Conservation (phyloP, 2,113 vertebrate species). For the Scortum barcoo region DNA sequence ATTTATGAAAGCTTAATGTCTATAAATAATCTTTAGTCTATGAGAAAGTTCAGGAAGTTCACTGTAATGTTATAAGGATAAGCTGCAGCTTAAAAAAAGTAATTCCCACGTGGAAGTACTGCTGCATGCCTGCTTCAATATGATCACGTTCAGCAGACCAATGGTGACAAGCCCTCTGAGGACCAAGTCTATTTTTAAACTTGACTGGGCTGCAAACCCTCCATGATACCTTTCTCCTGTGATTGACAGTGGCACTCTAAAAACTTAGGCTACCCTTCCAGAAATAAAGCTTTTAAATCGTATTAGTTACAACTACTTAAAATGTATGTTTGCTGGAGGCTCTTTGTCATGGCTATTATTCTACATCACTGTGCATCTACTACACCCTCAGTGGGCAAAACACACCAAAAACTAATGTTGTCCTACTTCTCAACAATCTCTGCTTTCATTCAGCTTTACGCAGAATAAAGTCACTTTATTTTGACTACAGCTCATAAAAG, state of each 20-base stretch:
- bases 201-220: background rate
- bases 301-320: background rate
- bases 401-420: background rate
- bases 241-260: background rate
- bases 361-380: background rate
- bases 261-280: background rate
- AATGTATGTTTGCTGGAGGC: background rate
- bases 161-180: background rate
- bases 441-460: background rate
- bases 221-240: background rate
- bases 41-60: background rate
- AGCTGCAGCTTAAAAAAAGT: background rate
- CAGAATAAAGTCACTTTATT: background rate
- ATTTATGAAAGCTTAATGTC: too few species aligned
- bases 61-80: background rate
- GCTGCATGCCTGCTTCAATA: background rate
- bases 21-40: too few species aligned
- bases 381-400: background rate
- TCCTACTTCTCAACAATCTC: background rate
- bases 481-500: background rate
- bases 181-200: slow-evolving; percentile 28
- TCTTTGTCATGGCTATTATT: background rate
- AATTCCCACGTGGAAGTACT: background rate
- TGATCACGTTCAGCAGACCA: background rate
- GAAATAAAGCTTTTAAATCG: background rate